A percentile compares a stretch with the other conserved stretches of the same genome.
phyloP scores from a whole-genome alignment of 1,140 invertebrate species.

The Bombyx mandarina region DNA sequence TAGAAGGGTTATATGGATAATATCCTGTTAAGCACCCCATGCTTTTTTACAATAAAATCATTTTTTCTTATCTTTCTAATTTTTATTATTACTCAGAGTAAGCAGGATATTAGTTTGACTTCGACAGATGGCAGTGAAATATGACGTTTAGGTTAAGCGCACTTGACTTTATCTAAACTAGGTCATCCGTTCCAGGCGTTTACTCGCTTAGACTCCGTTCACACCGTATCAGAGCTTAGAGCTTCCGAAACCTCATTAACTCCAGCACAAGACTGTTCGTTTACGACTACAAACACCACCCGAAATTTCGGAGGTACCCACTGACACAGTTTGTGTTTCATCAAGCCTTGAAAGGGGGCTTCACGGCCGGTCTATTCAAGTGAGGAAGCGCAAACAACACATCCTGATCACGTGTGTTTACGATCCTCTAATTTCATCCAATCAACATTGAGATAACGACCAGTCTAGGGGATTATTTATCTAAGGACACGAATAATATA shows the following conservation, averaged over 20 bases:
- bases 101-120: no score
- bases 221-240: no score
- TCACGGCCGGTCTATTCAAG: slow-evolving; percentile 32
- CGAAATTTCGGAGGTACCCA: slow-evolving; percentile 44
- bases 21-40: no score
- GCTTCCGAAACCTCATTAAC: slow-evolving; percentile 34
- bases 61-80: no score
- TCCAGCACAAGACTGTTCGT: slow-evolving; percentile 33
- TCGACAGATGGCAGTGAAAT: no score
- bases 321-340: slow-evolving; percentile 63
- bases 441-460: slow-evolving; percentile 20
- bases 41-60: no score
- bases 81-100: no score
- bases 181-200: no score
- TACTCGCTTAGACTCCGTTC: no score
- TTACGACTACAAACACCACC: slow-evolving; percentile 39
- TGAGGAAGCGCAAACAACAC: slow-evolving; percentile 32
- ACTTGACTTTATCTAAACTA: no score
- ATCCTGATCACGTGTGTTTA: slow-evolving; percentile 25
- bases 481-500: neutral
- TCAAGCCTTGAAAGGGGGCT: slow-evolving; percentile 40
- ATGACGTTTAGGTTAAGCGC: no score
- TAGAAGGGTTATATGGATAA: no score
- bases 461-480: slow-evolving; percentile 10
- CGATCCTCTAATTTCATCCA: slow-evolving; percentile 33